A percentile compares a stretch with the other conserved stretches of the same genome.
These are phyloP conservation scores for Trissolcus basalis DNA, from an alignment of 1,140 invertebrate genomes.

Conservation along the genomic window DNA sequence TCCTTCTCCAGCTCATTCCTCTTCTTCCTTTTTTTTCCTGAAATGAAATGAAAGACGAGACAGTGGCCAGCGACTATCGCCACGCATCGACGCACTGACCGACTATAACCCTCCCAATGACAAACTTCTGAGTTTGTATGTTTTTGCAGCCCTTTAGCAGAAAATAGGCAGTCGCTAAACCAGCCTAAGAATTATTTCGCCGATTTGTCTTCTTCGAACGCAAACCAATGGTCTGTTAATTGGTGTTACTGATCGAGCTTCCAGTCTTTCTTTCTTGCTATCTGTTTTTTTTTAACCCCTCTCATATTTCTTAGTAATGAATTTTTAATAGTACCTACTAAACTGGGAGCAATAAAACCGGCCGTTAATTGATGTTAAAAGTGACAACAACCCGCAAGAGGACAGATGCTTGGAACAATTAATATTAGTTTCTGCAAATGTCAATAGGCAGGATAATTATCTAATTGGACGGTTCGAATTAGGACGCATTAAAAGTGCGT, in stretches of 20 bases:
- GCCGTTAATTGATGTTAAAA: conserved; percentile 21
- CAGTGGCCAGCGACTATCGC: conserved; percentile 34
- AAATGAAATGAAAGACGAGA: conserved; percentile 17
- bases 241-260: conserved; percentile 2
- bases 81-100: conserved; percentile 37
- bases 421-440: conserved; percentile 31
- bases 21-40: conserved; percentile 19
- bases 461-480: conserved; percentile 33
- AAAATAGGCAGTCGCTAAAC: conserved; percentile 42
- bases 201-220: conserved; percentile 47
- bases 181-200: conserved; percentile 30
- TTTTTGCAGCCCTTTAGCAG: conserved; percentile 35
- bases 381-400: conserved; percentile 42
- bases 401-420: conserved; percentile 46
- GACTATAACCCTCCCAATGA: conserved; percentile 28
- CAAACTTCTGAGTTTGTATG: conserved; percentile 16
- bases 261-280: not conserved
- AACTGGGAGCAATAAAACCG: conserved; percentile 13
- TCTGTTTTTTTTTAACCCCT: not conserved
- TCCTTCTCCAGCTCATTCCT: conserved; percentile 43
- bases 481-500: conserved; percentile 44
- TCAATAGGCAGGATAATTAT: conserved; percentile 40
- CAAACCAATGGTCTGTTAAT: conserved; percentile 38
- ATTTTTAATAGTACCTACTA: too few relatives aligned
- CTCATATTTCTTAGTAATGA: too few relatives aligned